Evolutionary conservation across 1,140 invertebrate species (phyloP), one percentile per base, ranked within the genome.

Genomic region (Proctacanthus coquilletti): DNA sequence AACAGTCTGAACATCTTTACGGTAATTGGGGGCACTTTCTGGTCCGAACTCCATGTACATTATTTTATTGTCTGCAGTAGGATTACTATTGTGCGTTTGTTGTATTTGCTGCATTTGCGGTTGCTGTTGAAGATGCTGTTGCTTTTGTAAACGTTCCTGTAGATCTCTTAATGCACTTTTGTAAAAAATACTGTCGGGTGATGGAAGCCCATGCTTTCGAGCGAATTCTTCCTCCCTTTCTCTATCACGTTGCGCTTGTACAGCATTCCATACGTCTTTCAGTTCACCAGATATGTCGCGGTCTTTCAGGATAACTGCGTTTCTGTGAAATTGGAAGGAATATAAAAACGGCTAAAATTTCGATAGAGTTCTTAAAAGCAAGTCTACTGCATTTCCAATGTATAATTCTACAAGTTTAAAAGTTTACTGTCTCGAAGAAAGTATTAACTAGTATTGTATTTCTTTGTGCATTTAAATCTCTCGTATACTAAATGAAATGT

Each of bases 221-320:
- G n/a, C n/a, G n/a, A 52, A 69, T 68, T 58, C 55, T 27, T 58
- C 55, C 34, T 58, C 55, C 4, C 55, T 45, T 45, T 75, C 74
- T 19, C 68, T 48, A 43, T 76, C 74, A 21, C 68, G 61, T 45
- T 72, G 72, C 18, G 66, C 69, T 47, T 77, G 73, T 3, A 79
- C 72, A 0, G 73, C 71, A 18, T 71, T 70, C 76, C 76, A 79
- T 1, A 80, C 70, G 50, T 79, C 75, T 52, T 80, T 80, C 18
- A 80, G 52, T 52, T 80, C 76, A 1, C 76, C 75, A 0, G 72
- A 74, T 36, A 80, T 65, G 53, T 79, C 75, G 14, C 74, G 61
- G 51, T 80, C 75, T 46, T 72, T 75, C 21, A 80, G 44, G 45
- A 80, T 72, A 13, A 67, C 56, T 21, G 75, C 75, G 38, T 64